These are phyloP conservation scores for Ophion ventricosus DNA, from an alignment of 2,888 invertebrate genomes.

Conservation along the genomic window DNA sequence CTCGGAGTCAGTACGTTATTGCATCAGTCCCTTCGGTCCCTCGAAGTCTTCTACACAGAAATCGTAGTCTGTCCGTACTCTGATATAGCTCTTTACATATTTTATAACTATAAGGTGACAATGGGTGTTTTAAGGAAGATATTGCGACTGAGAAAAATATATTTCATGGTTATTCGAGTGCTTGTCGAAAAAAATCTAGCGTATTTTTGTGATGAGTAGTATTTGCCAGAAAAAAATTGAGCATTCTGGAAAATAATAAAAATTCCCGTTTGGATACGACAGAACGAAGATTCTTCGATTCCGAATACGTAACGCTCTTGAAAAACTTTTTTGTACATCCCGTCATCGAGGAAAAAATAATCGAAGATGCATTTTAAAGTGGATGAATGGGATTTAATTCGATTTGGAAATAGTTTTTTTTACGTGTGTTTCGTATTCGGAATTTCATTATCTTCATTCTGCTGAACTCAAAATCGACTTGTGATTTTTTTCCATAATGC, in stretches of 20 bases:
- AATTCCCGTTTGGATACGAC: background rate
- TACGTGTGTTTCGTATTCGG: background rate
- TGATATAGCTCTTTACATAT: constrained; percentile 9
- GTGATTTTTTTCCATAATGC: background rate
- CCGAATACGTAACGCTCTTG: background rate
- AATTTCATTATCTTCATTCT: background rate
- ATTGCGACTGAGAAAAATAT: too few relatives aligned
- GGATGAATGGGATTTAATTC: background rate
- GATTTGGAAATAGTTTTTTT: background rate
- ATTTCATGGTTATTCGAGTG: too few relatives aligned
- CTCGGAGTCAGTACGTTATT: constrained; percentile 64
- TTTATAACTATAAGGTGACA: too few relatives aligned
- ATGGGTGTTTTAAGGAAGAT: too few relatives aligned
- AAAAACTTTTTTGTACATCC: background rate
- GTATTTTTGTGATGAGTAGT: too few relatives aligned
- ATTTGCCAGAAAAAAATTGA: too few relatives aligned
- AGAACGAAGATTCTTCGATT: background rate
- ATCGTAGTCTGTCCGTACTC: constrained; percentile 8
- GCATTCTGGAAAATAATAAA: too few relatives aligned
- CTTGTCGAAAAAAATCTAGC: too few relatives aligned
- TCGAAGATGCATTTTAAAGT: background rate
- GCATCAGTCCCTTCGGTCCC: constrained; percentile 67
- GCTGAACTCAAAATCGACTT: background rate
- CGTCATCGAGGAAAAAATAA: background rate
- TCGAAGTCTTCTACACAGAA: constrained; percentile 56